Conservation (phyloP, 2,888 invertebrate genomes). For the Lacanobia wlatinum region DNA sequence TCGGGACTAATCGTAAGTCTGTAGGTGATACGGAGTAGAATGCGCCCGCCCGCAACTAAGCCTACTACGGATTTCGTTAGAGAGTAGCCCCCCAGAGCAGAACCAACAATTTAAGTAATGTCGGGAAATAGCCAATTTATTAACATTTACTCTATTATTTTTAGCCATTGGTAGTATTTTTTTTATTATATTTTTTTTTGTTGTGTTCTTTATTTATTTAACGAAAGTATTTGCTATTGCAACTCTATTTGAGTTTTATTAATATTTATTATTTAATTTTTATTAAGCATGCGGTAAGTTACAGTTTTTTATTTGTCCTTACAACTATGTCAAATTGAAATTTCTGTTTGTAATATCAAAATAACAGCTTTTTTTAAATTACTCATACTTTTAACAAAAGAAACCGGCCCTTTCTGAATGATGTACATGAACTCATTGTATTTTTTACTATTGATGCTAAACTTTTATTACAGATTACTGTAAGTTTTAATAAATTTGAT, state of each 20-base stretch:
- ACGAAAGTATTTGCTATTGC: not conserved
- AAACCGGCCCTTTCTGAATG: not conserved
- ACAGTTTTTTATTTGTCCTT: not conserved
- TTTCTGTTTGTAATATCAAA: too few relatives aligned
- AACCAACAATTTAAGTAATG: not conserved
- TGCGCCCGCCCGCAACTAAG: too few relatives aligned
- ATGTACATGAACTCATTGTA: not conserved
- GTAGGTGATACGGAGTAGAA: too few relatives aligned
- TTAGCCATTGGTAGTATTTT: not conserved
- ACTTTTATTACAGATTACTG: not conserved
- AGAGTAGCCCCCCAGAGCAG: too few relatives aligned
- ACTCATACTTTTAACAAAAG: too few relatives aligned
- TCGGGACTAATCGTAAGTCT: too few relatives aligned
- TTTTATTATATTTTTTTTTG: too few relatives aligned
- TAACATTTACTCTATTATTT: not conserved
- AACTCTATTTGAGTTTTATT: not conserved
- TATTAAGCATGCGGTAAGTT: not conserved
- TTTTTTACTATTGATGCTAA: not conserved
- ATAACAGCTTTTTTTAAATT: too few relatives aligned
- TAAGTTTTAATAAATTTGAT: constrained; percentile 1
- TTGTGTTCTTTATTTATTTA: not conserved
- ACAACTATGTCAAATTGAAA: not conserved
- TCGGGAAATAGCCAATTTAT: not conserved
- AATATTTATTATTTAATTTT: not conserved
- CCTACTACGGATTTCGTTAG: too few relatives aligned